Evolutionary conservation across 2,888 invertebrate species (phyloP).

Genomic region (Cyclophora albipunctata): DNA sequence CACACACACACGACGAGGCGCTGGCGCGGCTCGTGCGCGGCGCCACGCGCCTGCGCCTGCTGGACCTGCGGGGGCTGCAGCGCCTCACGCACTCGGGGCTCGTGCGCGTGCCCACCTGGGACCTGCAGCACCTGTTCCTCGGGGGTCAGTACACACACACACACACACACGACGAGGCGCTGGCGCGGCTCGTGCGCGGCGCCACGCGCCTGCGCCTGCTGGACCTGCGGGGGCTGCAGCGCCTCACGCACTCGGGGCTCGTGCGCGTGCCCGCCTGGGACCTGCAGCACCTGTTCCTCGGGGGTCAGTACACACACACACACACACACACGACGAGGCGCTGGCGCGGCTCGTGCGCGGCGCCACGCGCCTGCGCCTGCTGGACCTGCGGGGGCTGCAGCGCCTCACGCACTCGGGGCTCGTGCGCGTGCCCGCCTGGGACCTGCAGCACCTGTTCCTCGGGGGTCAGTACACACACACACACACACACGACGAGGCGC

Average conservation of each 20-base stretch:
- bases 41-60: constrained; percentile 82
- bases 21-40: constrained; percentile 83
- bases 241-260: constrained; percentile 85
- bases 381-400: constrained; percentile 88
- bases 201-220: constrained; percentile 84
- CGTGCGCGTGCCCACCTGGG: constrained; percentile 88
- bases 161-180: too few species aligned
- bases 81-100: constrained; percentile 86
- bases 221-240: constrained; percentile 87
- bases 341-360: constrained; percentile 83
- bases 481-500: too few species aligned
- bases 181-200: constrained; percentile 83
- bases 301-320: constrained; percentile 63
- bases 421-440: constrained; percentile 88
- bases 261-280: constrained; percentile 90
- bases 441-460: constrained; percentile 89
- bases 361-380: constrained; percentile 82
- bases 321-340: too few species aligned
- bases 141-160: constrained; percentile 70
- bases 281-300: constrained; percentile 88
- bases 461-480: constrained; percentile 70
- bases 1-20: too few species aligned
- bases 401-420: constrained; percentile 86
- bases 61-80: constrained; percentile 88
- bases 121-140: constrained; percentile 89